These are phyloP conservation scores for Acanthococcus lagerstroemiae DNA, from an alignment of 2,888 invertebrate genomes.

Conservation along the genomic window DNA sequence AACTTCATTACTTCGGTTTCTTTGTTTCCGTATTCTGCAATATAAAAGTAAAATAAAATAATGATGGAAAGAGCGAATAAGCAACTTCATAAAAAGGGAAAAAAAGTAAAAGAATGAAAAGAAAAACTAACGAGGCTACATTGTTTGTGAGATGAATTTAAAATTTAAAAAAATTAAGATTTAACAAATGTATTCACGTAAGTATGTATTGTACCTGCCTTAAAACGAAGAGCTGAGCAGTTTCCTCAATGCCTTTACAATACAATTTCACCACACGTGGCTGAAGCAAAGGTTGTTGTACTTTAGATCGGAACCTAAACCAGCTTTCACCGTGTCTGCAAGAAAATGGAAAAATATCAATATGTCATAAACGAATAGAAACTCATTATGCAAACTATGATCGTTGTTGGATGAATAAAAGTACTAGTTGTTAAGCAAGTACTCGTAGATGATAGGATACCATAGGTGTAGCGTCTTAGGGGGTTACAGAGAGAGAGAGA, in stretches of 20 bases:
- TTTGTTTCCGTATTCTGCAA: slow-evolving; percentile 47
- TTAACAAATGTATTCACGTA: neutral
- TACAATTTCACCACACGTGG: slow-evolving; percentile 63
- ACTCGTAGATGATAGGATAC: no score
- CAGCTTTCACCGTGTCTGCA: slow-evolving; percentile 70
- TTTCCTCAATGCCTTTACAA: slow-evolving; percentile 56
- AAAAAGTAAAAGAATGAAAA: neutral
- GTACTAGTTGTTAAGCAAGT: no score
- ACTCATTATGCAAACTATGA: no score
- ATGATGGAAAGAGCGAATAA: no score
- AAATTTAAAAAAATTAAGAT: neutral
- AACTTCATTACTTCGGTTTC: slow-evolving; percentile 56
- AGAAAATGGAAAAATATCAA: neutral
- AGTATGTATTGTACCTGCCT: no score
- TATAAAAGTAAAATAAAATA: slow-evolving; percentile 19
- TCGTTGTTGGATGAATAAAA: no score
- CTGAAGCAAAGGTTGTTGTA: slow-evolving; percentile 66
- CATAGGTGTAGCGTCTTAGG: no score
- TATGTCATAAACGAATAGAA: no score
- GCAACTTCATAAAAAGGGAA: neutral
- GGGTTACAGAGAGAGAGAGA: no score
- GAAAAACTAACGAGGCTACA: no score
- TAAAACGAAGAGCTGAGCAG: slow-evolving; percentile 57
- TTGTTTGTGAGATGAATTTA: no score
- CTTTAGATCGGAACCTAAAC: slow-evolving; percentile 65